Evolutionary conservation across 2,113 vertebrate species (phyloP).

Genomic region (Puntigrus tetrazona): DNA sequence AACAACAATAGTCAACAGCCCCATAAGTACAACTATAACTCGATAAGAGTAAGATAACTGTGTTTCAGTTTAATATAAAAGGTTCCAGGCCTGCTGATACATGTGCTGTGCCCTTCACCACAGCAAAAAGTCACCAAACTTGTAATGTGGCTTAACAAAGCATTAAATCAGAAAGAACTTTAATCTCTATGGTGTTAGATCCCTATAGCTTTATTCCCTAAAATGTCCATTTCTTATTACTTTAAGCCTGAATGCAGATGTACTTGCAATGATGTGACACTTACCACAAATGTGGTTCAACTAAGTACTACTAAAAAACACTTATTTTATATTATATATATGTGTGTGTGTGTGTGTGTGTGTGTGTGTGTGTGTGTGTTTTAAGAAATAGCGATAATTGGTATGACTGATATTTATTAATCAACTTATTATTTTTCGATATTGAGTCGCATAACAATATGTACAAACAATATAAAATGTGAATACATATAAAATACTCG

Average conservation of each 20-base stretch:
- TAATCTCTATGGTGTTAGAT: background rate
- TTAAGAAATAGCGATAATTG: background rate
- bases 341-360: too few relatives aligned
- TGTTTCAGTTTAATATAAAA: constrained; percentile 5
- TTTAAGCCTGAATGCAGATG: background rate
- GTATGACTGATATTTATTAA: background rate
- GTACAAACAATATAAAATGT: background rate
- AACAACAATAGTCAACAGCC: background rate
- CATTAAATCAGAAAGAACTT: background rate
- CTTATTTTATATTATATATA: background rate
- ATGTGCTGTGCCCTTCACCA: constrained; percentile 43
- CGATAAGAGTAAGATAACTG: background rate
- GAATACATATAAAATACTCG: background rate
- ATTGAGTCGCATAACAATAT: background rate
- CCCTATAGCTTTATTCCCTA: background rate
- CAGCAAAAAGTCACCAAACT: constrained; percentile 47
- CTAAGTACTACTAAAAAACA: background rate
- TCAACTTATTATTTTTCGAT: background rate
- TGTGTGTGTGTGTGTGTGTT: too few relatives aligned
- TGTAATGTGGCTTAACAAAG: constrained; percentile 19
- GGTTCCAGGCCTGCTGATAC: constrained; percentile 43
- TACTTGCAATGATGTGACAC: background rate
- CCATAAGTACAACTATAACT: background rate
- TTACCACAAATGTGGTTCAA: background rate
- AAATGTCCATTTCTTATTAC: background rate